A percentile compares a stretch with the other conserved stretches of the same genome.
Evolutionary conservation across 2,113 vertebrate species (phyloP).

Genomic region (Hippocampus zosterae): DNA sequence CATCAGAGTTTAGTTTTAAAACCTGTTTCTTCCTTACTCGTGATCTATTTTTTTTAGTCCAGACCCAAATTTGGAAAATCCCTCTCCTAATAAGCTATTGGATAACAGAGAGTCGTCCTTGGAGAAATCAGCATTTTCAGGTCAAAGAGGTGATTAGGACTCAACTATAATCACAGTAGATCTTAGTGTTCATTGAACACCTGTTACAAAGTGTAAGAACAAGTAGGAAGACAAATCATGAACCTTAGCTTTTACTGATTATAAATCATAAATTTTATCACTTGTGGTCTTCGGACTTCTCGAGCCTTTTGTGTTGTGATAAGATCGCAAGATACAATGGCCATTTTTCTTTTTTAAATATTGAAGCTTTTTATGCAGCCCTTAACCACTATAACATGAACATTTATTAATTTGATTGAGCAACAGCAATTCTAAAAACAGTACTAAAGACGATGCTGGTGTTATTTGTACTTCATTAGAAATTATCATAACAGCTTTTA

Average conservation of each 20-base stretch:
- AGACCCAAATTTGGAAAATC: not conserved
- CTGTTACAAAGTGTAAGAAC: conserved; percentile 8
- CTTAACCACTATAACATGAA: not conserved
- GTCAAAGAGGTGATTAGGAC: not conserved
- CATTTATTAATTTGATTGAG: not conserved
- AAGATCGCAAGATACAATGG: conserved; percentile 28
- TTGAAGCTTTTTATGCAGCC: not conserved
- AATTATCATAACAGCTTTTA: not conserved
- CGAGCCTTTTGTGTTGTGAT: conserved; percentile 29
- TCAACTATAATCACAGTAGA: conserved; percentile 3
- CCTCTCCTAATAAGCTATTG: not conserved
- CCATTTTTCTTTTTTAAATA: conserved; percentile 6
- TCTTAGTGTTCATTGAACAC: conserved; percentile 6
- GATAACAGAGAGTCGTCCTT: not conserved
- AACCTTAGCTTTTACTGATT: conserved; percentile 46
- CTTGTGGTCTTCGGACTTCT: conserved; percentile 49
- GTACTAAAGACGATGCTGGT: not conserved
- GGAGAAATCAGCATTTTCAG: not conserved
- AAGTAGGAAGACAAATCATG: conserved; percentile 30
- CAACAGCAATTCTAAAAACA: not conserved
- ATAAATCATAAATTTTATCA: conserved; percentile 53
- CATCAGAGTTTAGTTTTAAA: too few species aligned
- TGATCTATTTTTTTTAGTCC: not conserved
- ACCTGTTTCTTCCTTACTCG: not conserved
- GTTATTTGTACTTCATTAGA: not conserved